Evolutionary conservation across 2,113 vertebrate species (phyloP), one percentile per base, ranked within the genome.

Genomic region (Sclerurus mexicanus): DNA sequence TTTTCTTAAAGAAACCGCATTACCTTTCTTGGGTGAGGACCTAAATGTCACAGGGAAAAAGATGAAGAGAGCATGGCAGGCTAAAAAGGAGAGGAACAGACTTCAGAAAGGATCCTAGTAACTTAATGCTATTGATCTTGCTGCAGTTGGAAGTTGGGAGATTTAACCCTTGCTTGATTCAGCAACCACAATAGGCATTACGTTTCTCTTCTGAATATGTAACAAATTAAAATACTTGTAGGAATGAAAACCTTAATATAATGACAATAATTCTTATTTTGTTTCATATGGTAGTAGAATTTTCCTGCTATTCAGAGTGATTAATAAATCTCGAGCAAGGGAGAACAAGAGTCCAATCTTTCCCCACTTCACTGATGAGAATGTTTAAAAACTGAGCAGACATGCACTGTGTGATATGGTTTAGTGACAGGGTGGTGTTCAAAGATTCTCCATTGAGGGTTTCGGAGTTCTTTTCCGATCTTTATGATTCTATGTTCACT

Each of bases 1-100:
- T 99, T 99, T 99, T 99, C 98, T 99, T 99, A 99, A 99, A 99
- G 99, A 98, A 98, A 98, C 98, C 98, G 98, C 96, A 96, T 98
- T 98, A 97, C 97, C 97, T 98, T 98, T 98, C 97, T 96, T 3
- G 91, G 95, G 96, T 95, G 95, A 98, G 95, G 96, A 98, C 95
- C 85, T 81, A 96, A 97, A 98, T 98, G 98, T 98, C 97, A 98
- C 55, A 87, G 66, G 52, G 78, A 91, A 93, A 83, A 95, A 97
- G 96, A 97, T 89, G 97, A 98, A 96, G 96, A 60, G 75, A 89
- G 40, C 69, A 80, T 91, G 76, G 92, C 47, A 89, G 58, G 93
- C 76, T 89, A 89, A 96, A 97, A 96, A 95, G 74, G 64, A 96
- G 95, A 96, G 72, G 60, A 91, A 49, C 68, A 87, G 91, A 94